Evolutionary conservation across 2,113 vertebrate species (phyloP).

Genomic region (Menura novaehollandiae): DNA sequence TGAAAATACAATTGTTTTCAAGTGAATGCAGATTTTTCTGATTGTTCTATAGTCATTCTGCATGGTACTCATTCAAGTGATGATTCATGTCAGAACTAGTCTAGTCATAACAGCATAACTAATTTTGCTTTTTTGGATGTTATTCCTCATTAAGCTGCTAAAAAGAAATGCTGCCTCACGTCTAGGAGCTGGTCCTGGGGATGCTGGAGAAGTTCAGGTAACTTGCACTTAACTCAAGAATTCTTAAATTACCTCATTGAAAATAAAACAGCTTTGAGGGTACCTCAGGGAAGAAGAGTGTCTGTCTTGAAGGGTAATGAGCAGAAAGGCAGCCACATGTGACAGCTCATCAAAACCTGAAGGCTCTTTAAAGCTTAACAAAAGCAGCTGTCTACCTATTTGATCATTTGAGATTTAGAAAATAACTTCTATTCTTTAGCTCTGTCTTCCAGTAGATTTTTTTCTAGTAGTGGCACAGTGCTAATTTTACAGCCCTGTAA

Average conservation of each 20-base stretch:
- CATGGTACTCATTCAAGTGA: neutral
- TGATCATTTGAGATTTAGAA: neutral
- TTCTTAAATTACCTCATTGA: neutral
- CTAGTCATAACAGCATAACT: neutral
- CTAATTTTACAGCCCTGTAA: neutral
- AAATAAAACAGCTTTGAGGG: neutral
- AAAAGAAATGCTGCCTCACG: conserved; percentile 95
- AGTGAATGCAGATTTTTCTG: neutral
- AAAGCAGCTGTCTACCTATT: neutral
- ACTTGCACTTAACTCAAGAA: neutral
- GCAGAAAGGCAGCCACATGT: neutral
- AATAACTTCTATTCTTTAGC: neutral
- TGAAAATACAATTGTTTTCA: neutral
- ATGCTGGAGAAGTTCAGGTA: conserved; percentile 96
- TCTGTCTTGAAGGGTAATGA: neutral
- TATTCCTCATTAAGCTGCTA: conserved; percentile 82
- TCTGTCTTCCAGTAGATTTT: neutral
- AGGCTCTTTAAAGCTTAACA: neutral
- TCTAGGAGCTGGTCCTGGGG: conserved; percentile 90
- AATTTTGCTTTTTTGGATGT: neutral
- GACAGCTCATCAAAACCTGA: neutral
- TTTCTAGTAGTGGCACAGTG: neutral
- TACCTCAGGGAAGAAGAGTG: neutral
- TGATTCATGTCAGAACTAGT: neutral
- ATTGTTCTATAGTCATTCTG: neutral